Evolutionary conservation across 1,140 invertebrate species (phyloP), one percentile per base, ranked within the genome.

Genomic region (Rhizoglyphus robini): DNA sequence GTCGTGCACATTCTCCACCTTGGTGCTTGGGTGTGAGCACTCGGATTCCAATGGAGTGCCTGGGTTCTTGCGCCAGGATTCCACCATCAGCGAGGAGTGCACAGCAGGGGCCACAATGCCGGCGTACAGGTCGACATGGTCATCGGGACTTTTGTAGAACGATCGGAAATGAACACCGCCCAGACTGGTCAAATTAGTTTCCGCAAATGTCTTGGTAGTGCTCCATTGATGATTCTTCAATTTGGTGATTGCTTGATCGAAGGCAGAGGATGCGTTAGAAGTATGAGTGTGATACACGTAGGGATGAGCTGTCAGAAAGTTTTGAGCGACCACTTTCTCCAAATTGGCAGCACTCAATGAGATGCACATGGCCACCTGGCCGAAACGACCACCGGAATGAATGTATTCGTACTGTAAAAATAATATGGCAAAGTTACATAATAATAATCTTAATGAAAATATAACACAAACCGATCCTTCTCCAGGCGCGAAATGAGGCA

Each of bases 351-450:
- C 73, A 0, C 78, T 72, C 4, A 91, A 76, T 0, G 86, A 86
- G 31, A 95, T 79, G 73, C 92, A 96, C 0, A 96, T 76, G 68
- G 93, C 86, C 32, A 84, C 87, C 75, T 96, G 93, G 0, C 91
- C 92, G 76, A 86, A 88, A 15, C 76, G 74, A 63, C 76, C 76
- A 0, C 86, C 90, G 2, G 82, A 84, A 0, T 76, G 59, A 13
- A 90, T 88, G 77, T 88, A 95, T 5, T 69, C 73, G 73, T 92
- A 95, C 5, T 73, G 20, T 5, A 30, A 20, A 13, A 5, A 49
- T 5, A 4, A 11, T 49, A 11, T 8, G 25, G 31, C 5, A 59
- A 13, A 20, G 4, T 49, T 49, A 20, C 5, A 49, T 23, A 49
- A 13, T 8, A 8, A 59, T 18, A 8, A 13, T 13, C 5, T 59